These are phyloP conservation scores for Phyllopteryx taeniolatus DNA, from an alignment of 2,113 vertebrate species.

Conservation along the genomic window DNA sequence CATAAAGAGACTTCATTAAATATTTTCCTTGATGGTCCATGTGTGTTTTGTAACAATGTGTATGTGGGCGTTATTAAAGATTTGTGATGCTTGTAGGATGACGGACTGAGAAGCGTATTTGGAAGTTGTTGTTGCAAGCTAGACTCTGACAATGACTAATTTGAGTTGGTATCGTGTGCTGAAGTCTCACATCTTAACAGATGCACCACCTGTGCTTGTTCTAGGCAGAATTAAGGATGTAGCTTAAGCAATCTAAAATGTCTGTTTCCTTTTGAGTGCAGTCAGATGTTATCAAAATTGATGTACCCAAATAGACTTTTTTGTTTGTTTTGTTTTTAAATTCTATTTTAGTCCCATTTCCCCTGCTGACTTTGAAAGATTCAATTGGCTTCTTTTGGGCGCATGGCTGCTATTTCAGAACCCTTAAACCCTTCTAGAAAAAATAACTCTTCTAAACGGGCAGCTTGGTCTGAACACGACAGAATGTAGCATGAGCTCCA, in stretches of 20 bases:
- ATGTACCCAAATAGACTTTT: slow-evolving; percentile 40
- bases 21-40: slow-evolving; percentile 40
- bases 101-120: slow-evolving; percentile 11
- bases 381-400: slow-evolving; percentile 49
- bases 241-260: slow-evolving; percentile 55
- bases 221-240: slow-evolving; percentile 34
- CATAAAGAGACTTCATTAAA: slow-evolving; percentile 41
- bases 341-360: slow-evolving; percentile 36
- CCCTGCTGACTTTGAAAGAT: slow-evolving; percentile 41
- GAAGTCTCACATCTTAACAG: slow-evolving; percentile 39
- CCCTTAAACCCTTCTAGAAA: slow-evolving; percentile 48
- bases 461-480: slow-evolving; percentile 36
- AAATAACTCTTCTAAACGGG: slow-evolving; percentile 41
- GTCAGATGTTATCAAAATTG: slow-evolving; percentile 38
- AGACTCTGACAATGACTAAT: slow-evolving; percentile 35
- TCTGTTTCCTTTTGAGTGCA: slow-evolving; percentile 49
- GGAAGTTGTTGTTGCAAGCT: slow-evolving; percentile 34
- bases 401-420: slow-evolving; percentile 54
- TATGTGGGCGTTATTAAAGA: slow-evolving; percentile 45
- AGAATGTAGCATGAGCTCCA: slow-evolving; percentile 68
- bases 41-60: slow-evolving; percentile 51
- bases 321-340: background rate
- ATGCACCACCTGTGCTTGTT: slow-evolving; percentile 42
- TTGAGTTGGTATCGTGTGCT: slow-evolving; percentile 35
- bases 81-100: slow-evolving; percentile 27